Conservation (phyloP, 2,888 invertebrate genomes). For the Eristalis arbustorum region DNA sequence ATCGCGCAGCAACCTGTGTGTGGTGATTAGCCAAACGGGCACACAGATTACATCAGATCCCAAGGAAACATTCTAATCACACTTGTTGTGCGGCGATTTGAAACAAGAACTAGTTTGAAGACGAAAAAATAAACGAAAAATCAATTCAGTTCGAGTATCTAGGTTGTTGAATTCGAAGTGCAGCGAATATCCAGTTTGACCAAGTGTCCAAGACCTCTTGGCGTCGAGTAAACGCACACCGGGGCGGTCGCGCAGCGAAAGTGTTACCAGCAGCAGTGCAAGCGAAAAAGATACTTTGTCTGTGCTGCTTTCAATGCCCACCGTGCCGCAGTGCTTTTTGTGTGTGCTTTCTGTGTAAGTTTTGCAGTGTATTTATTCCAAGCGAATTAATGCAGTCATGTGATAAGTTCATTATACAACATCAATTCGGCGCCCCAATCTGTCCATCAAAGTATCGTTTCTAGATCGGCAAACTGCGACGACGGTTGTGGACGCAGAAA, state of each 20-base stretch:
- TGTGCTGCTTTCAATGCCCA: too few species aligned
- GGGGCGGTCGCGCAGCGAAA: constrained; percentile 32
- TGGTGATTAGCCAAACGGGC: constrained; percentile 27
- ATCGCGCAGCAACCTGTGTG: constrained; percentile 9
- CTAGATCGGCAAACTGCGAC: background rate
- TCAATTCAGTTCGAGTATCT: constrained; percentile 52
- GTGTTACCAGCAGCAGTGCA: constrained; percentile 29
- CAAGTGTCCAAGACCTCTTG: constrained; percentile 61
- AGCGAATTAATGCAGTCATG: constrained; percentile 37
- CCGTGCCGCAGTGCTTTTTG: constrained; percentile 29
- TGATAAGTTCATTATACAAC: constrained; percentile 46
- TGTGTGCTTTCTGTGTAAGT: constrained; percentile 35
- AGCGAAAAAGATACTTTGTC: background rate
- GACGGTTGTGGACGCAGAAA: background rate
- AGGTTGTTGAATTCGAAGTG: constrained; percentile 62
- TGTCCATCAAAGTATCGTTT: background rate
- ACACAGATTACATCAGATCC: constrained; percentile 52
- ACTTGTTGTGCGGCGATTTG: constrained; percentile 6
- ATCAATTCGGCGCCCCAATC: constrained; percentile 5
- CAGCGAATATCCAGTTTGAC: constrained; percentile 59
- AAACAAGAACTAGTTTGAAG: constrained; percentile 49
- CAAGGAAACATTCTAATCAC: constrained; percentile 45
- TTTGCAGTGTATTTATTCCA: constrained; percentile 26
- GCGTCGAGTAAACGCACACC: constrained; percentile 4
- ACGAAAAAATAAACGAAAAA: constrained; percentile 3